phyloP scores from a whole-genome alignment of 2,113 vertebrate genomes.

The Naja naja region DNA sequence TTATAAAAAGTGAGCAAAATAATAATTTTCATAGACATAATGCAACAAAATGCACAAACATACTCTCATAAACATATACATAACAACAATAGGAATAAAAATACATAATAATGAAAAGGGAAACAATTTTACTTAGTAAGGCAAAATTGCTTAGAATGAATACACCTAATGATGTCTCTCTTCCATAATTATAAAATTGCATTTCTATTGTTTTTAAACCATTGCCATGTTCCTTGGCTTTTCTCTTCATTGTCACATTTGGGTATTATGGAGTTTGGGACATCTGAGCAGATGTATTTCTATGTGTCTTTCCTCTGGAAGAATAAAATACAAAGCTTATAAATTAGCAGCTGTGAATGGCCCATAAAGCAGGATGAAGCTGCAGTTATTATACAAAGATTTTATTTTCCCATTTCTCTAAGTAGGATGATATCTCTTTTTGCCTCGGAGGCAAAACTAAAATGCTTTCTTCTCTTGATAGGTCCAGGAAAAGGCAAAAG shows the following conservation, averaged over 20 bases:
- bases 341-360: conserved; percentile 37
- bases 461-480: conserved; percentile 17
- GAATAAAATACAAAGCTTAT: conserved; percentile 29
- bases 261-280: conserved; percentile 12
- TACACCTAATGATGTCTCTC: conserved; percentile 4
- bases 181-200: conserved; percentile 16
- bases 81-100: not conserved
- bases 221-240: conserved; percentile 17
- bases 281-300: conserved; percentile 26
- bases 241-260: conserved; percentile 15
- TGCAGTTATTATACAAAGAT: conserved; percentile 28
- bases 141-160: not conserved
- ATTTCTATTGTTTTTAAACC: conserved; percentile 1
- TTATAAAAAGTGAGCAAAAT: not conserved
- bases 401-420: conserved; percentile 31
- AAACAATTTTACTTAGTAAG: not conserved
- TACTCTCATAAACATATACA: not conserved
- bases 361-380: conserved; percentile 27
- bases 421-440: conserved; percentile 7
- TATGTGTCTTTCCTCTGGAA: conserved; percentile 18
- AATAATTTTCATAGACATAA: not conserved
- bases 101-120: not conserved
- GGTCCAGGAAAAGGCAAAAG: conserved; percentile 5
- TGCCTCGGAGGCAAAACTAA: conserved; percentile 21
- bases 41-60: not conserved